phyloP scores from a whole-genome alignment of 1,140 invertebrate species.

The Popillia japonica region DNA sequence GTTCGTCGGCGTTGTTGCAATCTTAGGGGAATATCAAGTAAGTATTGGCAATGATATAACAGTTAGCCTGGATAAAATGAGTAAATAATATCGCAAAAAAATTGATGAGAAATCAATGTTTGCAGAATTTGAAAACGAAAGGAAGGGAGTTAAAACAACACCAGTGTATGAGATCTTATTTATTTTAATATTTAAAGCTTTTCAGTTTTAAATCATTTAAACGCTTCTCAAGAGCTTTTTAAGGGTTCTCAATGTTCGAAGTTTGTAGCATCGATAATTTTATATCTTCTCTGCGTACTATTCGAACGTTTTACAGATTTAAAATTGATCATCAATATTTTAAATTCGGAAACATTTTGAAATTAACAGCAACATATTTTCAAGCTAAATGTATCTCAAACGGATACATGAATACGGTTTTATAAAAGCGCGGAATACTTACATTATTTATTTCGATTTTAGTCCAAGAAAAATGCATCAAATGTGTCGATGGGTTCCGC shows the following conservation, averaged over 20 bases:
- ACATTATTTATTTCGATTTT: no score
- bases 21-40: conserved; percentile 22
- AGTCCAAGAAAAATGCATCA: no score
- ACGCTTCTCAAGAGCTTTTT: neutral
- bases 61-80: conserved; percentile 9
- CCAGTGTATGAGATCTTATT: neutral
- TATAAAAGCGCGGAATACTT: no score
- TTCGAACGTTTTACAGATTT: neutral
- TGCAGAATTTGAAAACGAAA: neutral
- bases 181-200: neutral
- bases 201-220: neutral
- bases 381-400: no score
- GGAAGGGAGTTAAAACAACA: neutral
- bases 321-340: neutral
- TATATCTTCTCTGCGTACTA: neutral
- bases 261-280: neutral
- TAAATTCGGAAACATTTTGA: neutral
- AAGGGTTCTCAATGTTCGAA: neutral
- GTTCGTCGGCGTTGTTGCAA: conserved; percentile 17
- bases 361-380: neutral
- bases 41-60: conserved; percentile 1
- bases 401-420: no score
- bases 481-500: no score
- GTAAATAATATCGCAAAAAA: neutral
- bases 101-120: conserved; percentile 31